These are phyloP conservation scores for Cercopithecus petaurista DNA, from an alignment of 2,797 vertebrate genomes.

Conservation along the genomic window DNA sequence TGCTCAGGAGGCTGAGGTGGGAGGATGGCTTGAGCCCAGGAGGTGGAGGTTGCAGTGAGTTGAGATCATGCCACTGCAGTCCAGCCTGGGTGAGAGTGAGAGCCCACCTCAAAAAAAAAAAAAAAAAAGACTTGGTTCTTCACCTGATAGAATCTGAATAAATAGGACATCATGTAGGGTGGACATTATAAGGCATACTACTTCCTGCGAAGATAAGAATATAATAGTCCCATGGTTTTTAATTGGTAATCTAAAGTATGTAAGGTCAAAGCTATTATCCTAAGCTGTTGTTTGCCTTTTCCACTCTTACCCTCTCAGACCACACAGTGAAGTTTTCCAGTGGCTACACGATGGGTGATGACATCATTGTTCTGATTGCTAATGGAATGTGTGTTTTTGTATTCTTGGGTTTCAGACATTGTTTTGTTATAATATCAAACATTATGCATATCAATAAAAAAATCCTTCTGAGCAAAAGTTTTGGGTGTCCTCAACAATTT, in stretches of 20 bases:
- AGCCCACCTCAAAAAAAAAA: neutral
- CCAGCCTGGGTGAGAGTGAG: neutral
- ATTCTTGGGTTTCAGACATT: neutral
- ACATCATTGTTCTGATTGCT: neutral
- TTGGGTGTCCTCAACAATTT: neutral
- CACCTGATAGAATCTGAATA: neutral
- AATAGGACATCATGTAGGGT: accelerated
- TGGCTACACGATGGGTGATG: neutral
- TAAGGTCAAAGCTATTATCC: neutral
- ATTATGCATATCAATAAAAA: neutral
- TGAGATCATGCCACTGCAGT: neutral
- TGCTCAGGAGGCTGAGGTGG: neutral
- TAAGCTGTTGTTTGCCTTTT: neutral
- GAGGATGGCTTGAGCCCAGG: neutral
- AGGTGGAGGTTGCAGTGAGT: neutral
- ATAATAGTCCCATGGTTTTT: neutral
- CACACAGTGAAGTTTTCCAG: neutral
- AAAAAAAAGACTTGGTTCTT: neutral
- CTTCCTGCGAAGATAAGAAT: neutral
- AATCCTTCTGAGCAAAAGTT: neutral
- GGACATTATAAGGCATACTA: neutral
- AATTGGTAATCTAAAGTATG: neutral
- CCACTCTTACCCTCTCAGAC: neutral
- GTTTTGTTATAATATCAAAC: neutral
- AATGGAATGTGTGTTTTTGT: neutral